phyloP scores from a whole-genome alignment of 2,888 invertebrate species.

The Tetragonula carbonaria region DNA sequence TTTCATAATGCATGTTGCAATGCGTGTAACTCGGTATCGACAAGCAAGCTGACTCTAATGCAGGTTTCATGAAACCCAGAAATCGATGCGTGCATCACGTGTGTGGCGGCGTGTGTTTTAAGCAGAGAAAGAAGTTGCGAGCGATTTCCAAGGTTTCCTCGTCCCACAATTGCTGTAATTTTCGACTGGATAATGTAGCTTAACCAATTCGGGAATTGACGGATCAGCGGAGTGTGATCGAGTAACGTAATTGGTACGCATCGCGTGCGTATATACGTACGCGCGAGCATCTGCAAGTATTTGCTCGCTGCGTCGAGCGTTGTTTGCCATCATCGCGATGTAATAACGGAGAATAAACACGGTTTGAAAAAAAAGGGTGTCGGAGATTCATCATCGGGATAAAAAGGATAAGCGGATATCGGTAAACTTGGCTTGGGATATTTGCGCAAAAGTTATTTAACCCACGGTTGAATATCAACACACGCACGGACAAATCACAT shows the following conservation, averaged over 20 bases:
- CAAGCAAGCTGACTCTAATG: too few relatives aligned
- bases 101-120: too few relatives aligned
- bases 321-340: neutral
- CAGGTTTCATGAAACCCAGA: too few relatives aligned
- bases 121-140: too few relatives aligned
- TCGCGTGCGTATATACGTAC: neutral
- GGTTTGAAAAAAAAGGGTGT: neutral
- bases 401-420: neutral
- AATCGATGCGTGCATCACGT: too few relatives aligned
- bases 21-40: too few relatives aligned
- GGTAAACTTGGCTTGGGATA: neutral
- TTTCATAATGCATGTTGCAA: too few relatives aligned
- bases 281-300: neutral
- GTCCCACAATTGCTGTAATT: neutral
- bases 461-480: neutral
- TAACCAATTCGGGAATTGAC: neutral
- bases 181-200: neutral
- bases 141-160: too few relatives aligned
- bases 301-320: neutral
- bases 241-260: neutral
- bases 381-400: neutral
- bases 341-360: neutral
- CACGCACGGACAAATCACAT: neutral
- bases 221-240: neutral
- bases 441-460: neutral